phyloP scores from a whole-genome alignment of 2,888 invertebrate species.

The Ligdia adustata region DNA sequence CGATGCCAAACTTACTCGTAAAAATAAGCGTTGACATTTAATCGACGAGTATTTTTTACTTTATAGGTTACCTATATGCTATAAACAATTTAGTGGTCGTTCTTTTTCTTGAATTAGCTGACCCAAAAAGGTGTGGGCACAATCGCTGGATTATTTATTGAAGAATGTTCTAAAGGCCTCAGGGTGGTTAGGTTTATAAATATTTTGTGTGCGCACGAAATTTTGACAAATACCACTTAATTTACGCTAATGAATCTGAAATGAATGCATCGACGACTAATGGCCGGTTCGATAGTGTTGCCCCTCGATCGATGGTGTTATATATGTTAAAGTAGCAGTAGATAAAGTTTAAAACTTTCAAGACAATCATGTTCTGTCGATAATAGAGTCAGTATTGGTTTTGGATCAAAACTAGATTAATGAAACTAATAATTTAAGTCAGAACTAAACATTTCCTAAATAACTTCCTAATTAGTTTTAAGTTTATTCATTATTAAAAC shows the following conservation, averaged over 20 bases:
- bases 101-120: constrained; percentile 46
- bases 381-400: too few species aligned
- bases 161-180: constrained; percentile 55
- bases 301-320: constrained; percentile 40
- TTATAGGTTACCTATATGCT: constrained; percentile 50
- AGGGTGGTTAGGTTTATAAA: constrained; percentile 70
- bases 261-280: constrained; percentile 72
- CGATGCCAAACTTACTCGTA: constrained; percentile 61
- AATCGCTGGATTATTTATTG: constrained; percentile 59
- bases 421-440: too few species aligned
- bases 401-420: too few species aligned
- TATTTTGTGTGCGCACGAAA: constrained; percentile 71
- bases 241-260: constrained; percentile 79
- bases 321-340: constrained; percentile 20
- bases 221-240: constrained; percentile 83
- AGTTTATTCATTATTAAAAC: too few species aligned
- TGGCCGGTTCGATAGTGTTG: constrained; percentile 58
- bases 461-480: too few species aligned
- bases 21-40: constrained; percentile 71
- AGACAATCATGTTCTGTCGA: too few species aligned
- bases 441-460: too few species aligned
- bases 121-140: constrained; percentile 57
- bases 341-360: too few species aligned
- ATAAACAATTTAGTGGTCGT: constrained; percentile 56
- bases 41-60: constrained; percentile 54